These are phyloP conservation scores for Arenaria interpres DNA, from an alignment of 2,113 vertebrate species.

Conservation along the genomic window DNA sequence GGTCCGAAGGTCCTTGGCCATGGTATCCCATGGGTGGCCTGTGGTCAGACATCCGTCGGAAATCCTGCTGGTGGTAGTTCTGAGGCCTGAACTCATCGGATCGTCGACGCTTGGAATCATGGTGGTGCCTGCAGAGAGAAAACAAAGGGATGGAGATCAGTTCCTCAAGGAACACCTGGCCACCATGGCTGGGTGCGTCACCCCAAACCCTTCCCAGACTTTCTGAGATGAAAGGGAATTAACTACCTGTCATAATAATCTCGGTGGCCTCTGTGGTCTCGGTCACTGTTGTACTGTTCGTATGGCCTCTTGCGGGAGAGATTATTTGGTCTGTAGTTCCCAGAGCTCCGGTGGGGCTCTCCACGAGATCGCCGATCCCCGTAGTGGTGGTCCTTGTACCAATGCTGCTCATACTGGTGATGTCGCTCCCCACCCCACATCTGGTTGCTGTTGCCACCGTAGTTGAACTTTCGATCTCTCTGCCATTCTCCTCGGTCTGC, in stretches of 20 bases:
- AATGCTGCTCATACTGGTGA: constrained; percentile 89
- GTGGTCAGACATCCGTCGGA: constrained; percentile 91
- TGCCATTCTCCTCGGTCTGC: constrained; percentile 94
- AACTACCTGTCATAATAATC: constrained; percentile 93
- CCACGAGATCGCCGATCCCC: constrained; percentile 85
- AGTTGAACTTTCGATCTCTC: constrained; percentile 91
- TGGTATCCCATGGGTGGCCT: constrained; percentile 81
- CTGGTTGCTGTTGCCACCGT: constrained; percentile 84
- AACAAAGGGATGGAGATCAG: neutral
- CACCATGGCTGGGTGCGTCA: accelerated
- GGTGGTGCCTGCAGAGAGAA: constrained; percentile 81
- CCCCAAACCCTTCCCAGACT: neutral
- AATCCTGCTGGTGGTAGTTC: constrained; percentile 93
- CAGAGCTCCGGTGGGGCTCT: constrained; percentile 88
- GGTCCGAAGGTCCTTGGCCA: constrained; percentile 85
- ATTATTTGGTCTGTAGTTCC: constrained; percentile 86
- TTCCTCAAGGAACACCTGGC: neutral
- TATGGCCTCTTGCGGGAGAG: constrained; percentile 90
- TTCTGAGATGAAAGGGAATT: neutral
- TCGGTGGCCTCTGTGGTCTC: constrained; percentile 90
- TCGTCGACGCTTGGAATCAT: constrained; percentile 90
- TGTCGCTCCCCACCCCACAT: constrained; percentile 92
- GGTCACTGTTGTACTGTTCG: constrained; percentile 91
- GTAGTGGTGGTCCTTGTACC: constrained; percentile 96
- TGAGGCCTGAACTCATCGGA: constrained; percentile 89